Conservation (phyloP, 2,888 invertebrate genomes). For the Cerastis rubricosa region DNA sequence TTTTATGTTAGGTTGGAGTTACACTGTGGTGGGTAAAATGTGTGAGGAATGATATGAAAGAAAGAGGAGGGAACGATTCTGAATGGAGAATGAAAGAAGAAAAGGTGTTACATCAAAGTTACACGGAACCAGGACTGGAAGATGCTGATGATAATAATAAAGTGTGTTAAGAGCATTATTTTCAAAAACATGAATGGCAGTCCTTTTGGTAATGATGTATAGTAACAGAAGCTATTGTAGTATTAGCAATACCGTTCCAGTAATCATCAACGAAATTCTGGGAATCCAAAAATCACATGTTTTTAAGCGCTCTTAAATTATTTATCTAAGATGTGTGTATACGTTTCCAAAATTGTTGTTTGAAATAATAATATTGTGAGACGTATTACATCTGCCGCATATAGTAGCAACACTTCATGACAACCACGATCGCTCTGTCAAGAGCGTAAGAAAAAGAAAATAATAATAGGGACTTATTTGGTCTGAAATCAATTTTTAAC, state of each 20-base stretch:
- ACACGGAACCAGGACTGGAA: background rate
- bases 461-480: too few species aligned
- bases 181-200: background rate
- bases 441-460: too few species aligned
- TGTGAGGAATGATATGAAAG: background rate
- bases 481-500: too few species aligned
- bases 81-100: background rate
- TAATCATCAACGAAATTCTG: background rate
- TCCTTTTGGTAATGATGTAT: background rate
- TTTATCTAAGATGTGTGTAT: too few species aligned
- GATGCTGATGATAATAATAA: background rate
- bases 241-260: background rate
- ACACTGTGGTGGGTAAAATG: constrained; percentile 17
- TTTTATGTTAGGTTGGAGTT: constrained; percentile 37
- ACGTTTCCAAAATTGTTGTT: too few species aligned
- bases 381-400: too few species aligned
- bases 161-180: background rate
- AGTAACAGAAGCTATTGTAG: background rate
- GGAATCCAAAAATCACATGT: background rate
- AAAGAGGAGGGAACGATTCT: background rate
- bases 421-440: too few species aligned
- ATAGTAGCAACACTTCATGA: too few species aligned
- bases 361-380: too few species aligned
- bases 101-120: background rate
- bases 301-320: constrained; percentile 7